These are phyloP conservation scores for Plagiodera versicolora DNA, from an alignment of 2,888 invertebrate species.

Conservation along the genomic window DNA sequence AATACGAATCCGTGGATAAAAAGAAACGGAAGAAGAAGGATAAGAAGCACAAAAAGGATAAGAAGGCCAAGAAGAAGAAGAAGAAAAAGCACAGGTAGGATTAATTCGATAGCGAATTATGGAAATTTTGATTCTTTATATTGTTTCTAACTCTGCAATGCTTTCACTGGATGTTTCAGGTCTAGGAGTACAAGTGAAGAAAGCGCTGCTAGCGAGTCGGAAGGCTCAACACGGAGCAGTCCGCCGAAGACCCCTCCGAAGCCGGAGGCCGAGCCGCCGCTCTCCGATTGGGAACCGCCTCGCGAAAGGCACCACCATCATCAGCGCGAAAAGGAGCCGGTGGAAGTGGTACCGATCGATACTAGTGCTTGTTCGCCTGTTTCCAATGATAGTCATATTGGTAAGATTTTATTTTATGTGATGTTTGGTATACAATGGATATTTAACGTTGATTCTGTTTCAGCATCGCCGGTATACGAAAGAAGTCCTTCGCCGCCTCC, in stretches of 20 bases:
- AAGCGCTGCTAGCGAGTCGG: conserved; percentile 27
- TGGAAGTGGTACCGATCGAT: conserved; percentile 40
- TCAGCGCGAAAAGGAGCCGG: conserved; percentile 16
- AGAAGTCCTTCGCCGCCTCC: conserved; percentile 45
- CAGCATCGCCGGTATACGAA: conserved; percentile 45
- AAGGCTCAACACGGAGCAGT: conserved; percentile 23
- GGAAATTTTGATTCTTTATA: too few species aligned
- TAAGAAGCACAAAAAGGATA: conserved; percentile 70
- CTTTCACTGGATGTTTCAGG: too few species aligned
- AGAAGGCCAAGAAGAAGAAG: conserved; percentile 72
- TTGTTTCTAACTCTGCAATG: too few species aligned
- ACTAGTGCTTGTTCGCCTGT: conserved; percentile 53
- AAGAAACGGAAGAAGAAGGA: conserved; percentile 61
- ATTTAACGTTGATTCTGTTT: not conserved
- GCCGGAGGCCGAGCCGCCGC: conserved; percentile 39
- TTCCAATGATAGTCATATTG: conserved; percentile 52
- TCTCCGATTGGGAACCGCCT: conserved; percentile 49
- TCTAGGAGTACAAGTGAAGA: conserved; percentile 15
- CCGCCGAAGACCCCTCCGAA: conserved; percentile 36
- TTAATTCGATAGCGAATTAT: too few species aligned
- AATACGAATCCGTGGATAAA: conserved; percentile 54
- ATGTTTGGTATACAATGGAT: too few species aligned
- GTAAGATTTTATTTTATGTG: not conserved
- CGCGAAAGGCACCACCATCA: conserved; percentile 5
- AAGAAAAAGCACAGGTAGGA: conserved; percentile 69